Evolutionary conservation across 2,113 vertebrate genomes (phyloP).

Genomic region (Pseudonaja textilis): DNA sequence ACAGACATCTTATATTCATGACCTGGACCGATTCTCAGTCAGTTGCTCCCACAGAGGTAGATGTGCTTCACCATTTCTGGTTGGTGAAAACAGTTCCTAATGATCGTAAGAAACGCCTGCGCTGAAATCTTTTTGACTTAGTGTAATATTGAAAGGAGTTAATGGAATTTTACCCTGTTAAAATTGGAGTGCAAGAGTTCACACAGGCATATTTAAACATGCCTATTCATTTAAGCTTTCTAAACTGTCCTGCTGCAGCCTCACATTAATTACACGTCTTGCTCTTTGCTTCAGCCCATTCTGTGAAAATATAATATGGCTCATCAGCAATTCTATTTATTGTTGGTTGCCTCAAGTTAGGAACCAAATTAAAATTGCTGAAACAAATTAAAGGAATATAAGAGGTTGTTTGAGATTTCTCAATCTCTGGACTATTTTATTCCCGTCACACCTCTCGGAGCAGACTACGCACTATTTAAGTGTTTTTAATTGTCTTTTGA

Average conservation of each 20-base stretch:
- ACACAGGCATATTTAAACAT: constrained; percentile 34
- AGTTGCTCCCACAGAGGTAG: background rate
- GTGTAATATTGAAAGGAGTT: constrained; percentile 36
- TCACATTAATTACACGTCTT: constrained; percentile 42
- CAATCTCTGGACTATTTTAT: background rate
- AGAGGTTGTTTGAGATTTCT: background rate
- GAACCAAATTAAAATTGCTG: constrained; percentile 43
- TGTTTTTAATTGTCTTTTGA: constrained; percentile 10
- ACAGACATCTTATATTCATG: background rate
- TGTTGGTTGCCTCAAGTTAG: constrained; percentile 42
- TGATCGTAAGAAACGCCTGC: background rate
- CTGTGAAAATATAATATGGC: constrained; percentile 42
- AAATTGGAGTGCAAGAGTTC: constrained; percentile 25
- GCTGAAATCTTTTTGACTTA: constrained; percentile 11
- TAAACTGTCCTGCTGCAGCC: constrained; percentile 20
- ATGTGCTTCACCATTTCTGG: background rate
- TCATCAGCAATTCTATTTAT: constrained; percentile 56
- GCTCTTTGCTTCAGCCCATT: background rate
- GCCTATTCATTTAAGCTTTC: constrained; percentile 40
- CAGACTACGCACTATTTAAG: background rate
- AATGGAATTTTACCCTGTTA: constrained; percentile 20
- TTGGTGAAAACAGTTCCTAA: background rate
- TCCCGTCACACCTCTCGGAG: background rate
- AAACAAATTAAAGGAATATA: constrained; percentile 27
- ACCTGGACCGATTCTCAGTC: background rate